Conservation (phyloP, 1,140 invertebrate genomes). For the Gonioctena quinquepunctata region DNA sequence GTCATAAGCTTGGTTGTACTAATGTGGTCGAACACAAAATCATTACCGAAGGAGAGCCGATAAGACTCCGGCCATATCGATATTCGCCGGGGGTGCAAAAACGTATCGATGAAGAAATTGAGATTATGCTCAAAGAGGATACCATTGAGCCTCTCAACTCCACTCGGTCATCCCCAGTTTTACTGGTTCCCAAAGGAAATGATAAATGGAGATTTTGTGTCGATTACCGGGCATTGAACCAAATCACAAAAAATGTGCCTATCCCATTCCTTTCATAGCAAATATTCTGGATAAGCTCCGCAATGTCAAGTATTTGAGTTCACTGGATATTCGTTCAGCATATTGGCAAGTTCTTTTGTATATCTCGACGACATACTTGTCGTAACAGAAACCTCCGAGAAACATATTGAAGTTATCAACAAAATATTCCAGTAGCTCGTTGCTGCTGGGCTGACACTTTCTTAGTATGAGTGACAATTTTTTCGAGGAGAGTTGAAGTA, state of each 20-base stretch:
- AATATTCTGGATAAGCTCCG: constrained; percentile 44
- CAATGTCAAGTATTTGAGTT: neutral
- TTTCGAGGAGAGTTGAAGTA: constrained; percentile 38
- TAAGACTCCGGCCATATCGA: neutral
- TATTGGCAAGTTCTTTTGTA: constrained; percentile 29
- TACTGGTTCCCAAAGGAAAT: constrained; percentile 37
- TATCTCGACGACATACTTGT: constrained; percentile 47
- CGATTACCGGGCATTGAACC: constrained; percentile 41
- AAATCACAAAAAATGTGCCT: constrained; percentile 39
- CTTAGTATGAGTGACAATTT: constrained; percentile 50
- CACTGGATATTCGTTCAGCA: constrained; percentile 1
- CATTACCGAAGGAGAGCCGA: neutral
- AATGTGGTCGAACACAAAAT: neutral
- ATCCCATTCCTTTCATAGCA: constrained; percentile 38
- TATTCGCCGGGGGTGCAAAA: neutral
- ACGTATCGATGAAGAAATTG: neutral
- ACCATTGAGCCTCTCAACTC: constrained; percentile 33
- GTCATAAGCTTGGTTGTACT: neutral
- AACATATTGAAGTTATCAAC: neutral
- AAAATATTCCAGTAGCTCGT: constrained; percentile 38
- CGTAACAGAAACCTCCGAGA: constrained; percentile 29
- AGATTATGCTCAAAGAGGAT: neutral
- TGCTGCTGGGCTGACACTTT: constrained; percentile 41
- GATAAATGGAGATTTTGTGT: constrained; percentile 25
- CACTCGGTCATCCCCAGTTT: constrained; percentile 42